Percentiles rank a stretch among this genome's conserved stretches.
phyloP scores from a whole-genome alignment of 2,113 vertebrate genomes.

The Sinosuthora webbiana region DNA sequence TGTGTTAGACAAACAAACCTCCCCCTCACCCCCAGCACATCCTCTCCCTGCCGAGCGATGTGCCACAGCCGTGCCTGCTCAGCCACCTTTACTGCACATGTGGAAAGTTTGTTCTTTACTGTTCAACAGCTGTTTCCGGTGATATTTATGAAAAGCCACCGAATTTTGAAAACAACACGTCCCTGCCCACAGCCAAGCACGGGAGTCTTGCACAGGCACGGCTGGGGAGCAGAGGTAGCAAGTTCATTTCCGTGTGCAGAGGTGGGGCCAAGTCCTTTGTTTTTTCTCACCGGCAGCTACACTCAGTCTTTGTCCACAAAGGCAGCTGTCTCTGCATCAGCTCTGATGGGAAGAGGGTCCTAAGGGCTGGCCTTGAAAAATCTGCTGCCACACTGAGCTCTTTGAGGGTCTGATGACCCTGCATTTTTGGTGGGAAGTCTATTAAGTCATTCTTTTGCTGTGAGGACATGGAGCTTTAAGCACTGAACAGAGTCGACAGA shows the following conservation, averaged over 20 bases:
- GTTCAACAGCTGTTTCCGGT: slow-evolving; percentile 42
- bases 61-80: background rate
- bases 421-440: background rate
- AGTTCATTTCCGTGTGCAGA: slow-evolving; percentile 3
- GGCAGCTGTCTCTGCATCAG: background rate
- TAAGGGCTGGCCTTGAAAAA: background rate
- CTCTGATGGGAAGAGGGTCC: background rate
- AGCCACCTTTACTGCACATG: background rate
- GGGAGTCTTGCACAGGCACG: background rate
- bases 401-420: background rate
- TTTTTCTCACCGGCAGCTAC: background rate
- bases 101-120: background rate
- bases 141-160: background rate
- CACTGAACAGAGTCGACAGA: background rate
- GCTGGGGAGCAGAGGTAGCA: background rate
- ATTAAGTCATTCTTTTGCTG: background rate
- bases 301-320: background rate
- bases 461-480: background rate
- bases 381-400: background rate
- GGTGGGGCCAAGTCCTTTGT: background rate
- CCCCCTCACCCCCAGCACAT: background rate
- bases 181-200: background rate
- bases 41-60: background rate
- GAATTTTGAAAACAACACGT: background rate
- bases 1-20: background rate